Evolutionary conservation across 2,113 vertebrate species (phyloP), one percentile per base, ranked within the genome.

Genomic region (Heloderma charlesbogerti): DNA sequence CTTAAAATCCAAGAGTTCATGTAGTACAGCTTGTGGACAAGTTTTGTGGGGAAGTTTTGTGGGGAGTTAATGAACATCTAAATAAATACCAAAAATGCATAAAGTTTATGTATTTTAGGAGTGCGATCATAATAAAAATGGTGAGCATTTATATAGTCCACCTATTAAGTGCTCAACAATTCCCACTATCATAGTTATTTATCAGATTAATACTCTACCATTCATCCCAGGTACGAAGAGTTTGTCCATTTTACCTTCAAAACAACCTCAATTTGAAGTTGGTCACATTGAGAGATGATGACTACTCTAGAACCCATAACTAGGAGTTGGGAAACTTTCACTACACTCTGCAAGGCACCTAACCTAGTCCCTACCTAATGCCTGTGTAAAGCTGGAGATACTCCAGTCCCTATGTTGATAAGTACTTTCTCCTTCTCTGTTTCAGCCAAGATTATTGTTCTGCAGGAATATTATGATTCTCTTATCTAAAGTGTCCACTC

Each of bases 71-170:
- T 88, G 37, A 77, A 27, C 20, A 77, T 40, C 84, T 86, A 86
- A 86, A 86, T 72, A n/a, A n/a, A n/a, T n/a, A n/a, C n/a, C n/a
- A n/a, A n/a, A 54, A 63, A 63, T 63, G 5, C 84, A 72, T 86
- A 54, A 25, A 54, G n/a, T 27, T 66, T 86, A 74, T 86, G 40
- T 40, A 85, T 85, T 85, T 69, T 85, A 27, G 40, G 20, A 72
- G 16, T 37, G 69, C 37, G 69, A 74, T 45, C 9, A 4, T 86
- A 37, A 51, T 66, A 40, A 84, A 63, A 40, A 63, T 51, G 20
- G n/a, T 63, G 7, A 63, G 81, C 31, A 86, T 84, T 84, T 10
- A 66, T 66, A 66, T 27, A 84, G 60, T 31, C 25, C 37, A 85
- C 25, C 57, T 84, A 63, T 6, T 13, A 84, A 84, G 57, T 27